Conservation (phyloP, 2,797 vertebrate genomes). For the Masticophis lateralis region DNA sequence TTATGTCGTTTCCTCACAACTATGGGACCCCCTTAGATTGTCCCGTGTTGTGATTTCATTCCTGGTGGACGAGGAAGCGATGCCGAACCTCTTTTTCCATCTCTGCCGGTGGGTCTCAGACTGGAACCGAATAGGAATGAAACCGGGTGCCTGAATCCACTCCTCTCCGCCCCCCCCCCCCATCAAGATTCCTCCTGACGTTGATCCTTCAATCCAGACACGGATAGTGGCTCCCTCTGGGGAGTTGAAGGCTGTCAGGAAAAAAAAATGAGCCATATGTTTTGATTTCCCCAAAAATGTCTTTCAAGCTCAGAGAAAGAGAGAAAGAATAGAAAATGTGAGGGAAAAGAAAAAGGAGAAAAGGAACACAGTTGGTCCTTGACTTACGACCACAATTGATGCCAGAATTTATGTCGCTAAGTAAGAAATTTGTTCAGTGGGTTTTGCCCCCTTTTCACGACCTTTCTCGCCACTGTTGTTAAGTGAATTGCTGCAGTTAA, state of each 20-base stretch:
- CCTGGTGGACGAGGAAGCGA: neutral
- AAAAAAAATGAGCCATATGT: neutral
- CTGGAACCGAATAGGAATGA: neutral
- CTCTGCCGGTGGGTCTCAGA: neutral
- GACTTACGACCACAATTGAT: too few relatives aligned
- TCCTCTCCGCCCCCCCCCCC: neutral
- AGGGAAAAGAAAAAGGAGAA: neutral
- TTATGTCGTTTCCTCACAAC: neutral
- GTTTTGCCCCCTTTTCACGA: too few relatives aligned
- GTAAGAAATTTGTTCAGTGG: too few relatives aligned
- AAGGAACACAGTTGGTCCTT: neutral
- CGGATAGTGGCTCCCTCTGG: neutral
- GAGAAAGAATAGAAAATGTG: neutral
- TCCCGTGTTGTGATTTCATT: neutral
- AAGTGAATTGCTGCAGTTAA: too few relatives aligned
- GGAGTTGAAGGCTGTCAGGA: neutral
- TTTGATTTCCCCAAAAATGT: neutral
- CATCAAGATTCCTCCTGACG: neutral
- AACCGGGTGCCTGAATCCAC: neutral
- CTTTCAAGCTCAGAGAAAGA: neutral
- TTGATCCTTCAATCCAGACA: neutral
- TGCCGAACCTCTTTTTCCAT: neutral
- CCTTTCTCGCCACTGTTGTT: too few relatives aligned
- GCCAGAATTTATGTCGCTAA: too few relatives aligned
- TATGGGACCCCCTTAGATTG: too few relatives aligned